A percentile compares a stretch with the other conserved stretches of the same genome.
phyloP scores from a whole-genome alignment of 2,113 vertebrate species.

The Ginglymostoma cirratum region DNA sequence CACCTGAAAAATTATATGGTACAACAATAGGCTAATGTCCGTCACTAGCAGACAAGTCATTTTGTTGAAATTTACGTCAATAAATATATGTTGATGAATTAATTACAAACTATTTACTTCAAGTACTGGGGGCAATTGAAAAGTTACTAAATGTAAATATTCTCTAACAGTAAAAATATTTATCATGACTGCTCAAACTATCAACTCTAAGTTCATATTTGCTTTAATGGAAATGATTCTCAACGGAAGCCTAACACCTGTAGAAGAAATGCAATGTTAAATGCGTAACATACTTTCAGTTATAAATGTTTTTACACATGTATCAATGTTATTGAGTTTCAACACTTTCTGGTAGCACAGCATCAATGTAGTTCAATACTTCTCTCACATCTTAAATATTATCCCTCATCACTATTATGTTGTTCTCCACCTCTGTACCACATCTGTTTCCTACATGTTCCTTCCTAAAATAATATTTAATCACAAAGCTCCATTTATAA shows the following conservation, averaged over 20 bases:
- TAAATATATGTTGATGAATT: conserved; percentile 16
- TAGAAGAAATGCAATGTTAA: background rate
- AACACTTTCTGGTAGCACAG: background rate
- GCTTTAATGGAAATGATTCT: background rate
- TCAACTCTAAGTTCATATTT: background rate
- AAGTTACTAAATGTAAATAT: background rate
- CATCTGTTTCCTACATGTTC: background rate
- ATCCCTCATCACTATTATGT: background rate
- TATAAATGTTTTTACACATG: background rate
- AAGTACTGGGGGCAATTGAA: background rate
- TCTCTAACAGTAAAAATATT: background rate
- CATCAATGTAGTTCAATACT: background rate
- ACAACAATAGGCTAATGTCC: background rate
- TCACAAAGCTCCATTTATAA: background rate
- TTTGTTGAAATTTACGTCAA: background rate
- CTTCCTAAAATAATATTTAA: background rate
- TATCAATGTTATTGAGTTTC: background rate
- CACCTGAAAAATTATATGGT: conserved; percentile 1
- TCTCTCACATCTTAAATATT: background rate
- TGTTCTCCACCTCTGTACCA: background rate
- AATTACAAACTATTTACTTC: background rate
- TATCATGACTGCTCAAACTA: background rate
- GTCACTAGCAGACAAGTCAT: background rate
- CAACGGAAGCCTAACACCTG: background rate
- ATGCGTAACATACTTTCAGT: background rate